Evolutionary conservation across 2,888 invertebrate species (phyloP).

Genomic region (Boloria euphrosyne): DNA sequence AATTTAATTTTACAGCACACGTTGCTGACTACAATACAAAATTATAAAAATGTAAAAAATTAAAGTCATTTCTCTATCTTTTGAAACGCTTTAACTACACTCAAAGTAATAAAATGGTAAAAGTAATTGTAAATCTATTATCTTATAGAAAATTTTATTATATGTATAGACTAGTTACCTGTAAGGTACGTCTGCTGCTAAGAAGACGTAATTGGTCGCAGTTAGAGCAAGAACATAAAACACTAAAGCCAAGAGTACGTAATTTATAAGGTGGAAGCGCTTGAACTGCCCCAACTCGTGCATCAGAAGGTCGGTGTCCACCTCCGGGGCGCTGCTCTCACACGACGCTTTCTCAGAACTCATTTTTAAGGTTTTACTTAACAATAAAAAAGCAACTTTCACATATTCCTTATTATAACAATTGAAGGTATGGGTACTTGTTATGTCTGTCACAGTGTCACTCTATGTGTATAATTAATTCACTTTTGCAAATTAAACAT

Average conservation of each 20-base stretch:
- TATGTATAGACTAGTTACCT: constrained; percentile 59
- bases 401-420: neutral
- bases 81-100: no score
- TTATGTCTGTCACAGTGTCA: no score
- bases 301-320: constrained; percentile 69
- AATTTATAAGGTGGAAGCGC: constrained; percentile 64
- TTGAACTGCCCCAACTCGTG: constrained; percentile 66
- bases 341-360: neutral
- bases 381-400: neutral
- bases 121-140: no score
- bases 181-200: constrained; percentile 69
- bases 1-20: no score
- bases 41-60: no score
- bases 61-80: no score
- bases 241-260: constrained; percentile 54
- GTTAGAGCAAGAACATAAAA: constrained; percentile 57
- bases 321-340: constrained; percentile 31
- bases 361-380: constrained; percentile 8
- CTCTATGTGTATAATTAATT: no score
- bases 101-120: no score
- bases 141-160: no score
- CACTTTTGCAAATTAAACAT: no score
- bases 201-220: constrained; percentile 67
- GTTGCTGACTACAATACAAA: no score
- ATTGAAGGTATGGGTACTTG: no score